phyloP scores from a whole-genome alignment of 1,140 invertebrate genomes.

The Nixonia krombeini region DNA sequence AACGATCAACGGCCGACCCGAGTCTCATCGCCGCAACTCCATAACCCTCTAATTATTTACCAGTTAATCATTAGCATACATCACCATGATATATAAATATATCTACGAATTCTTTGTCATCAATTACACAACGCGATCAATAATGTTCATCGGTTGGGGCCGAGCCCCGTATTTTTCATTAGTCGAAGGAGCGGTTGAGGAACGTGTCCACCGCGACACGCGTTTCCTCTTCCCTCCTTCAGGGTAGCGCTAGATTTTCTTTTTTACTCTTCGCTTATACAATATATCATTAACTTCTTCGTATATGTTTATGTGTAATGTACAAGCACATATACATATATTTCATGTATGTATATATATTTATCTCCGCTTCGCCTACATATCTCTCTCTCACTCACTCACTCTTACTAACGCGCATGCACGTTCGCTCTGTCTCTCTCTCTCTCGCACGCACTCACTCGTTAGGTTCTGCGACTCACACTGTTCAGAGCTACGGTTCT shows the following conservation, averaged over 20 bases:
- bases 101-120: slow-evolving; percentile 51
- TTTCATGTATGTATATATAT: too few relatives aligned
- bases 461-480: too few relatives aligned
- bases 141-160: too few relatives aligned
- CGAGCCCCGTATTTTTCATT: slow-evolving; percentile 20
- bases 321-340: slow-evolving; percentile 54
- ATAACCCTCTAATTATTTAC: too few relatives aligned
- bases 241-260: slow-evolving; percentile 38
- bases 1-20: slow-evolving; percentile 24
- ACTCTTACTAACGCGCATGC: too few relatives aligned
- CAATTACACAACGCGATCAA: slow-evolving; percentile 50
- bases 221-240: slow-evolving; percentile 12
- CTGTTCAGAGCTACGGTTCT: slow-evolving; percentile 38
- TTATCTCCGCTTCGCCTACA: too few relatives aligned
- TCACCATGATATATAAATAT: slow-evolving; percentile 59
- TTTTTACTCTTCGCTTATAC: too few relatives aligned
- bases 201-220: slow-evolving; percentile 16
- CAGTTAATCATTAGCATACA: slow-evolving; percentile 34
- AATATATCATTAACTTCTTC: slow-evolving; percentile 51
- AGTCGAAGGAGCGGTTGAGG: slow-evolving; percentile 22
- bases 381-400: too few relatives aligned
- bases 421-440: too few relatives aligned
- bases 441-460: too few relatives aligned
- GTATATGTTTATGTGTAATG: slow-evolving; percentile 48
- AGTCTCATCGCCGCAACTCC: too few relatives aligned